Base-by-base conservation (phyloP, 2,797 vertebrate genomes). In the Caiman crocodilus region DNA sequence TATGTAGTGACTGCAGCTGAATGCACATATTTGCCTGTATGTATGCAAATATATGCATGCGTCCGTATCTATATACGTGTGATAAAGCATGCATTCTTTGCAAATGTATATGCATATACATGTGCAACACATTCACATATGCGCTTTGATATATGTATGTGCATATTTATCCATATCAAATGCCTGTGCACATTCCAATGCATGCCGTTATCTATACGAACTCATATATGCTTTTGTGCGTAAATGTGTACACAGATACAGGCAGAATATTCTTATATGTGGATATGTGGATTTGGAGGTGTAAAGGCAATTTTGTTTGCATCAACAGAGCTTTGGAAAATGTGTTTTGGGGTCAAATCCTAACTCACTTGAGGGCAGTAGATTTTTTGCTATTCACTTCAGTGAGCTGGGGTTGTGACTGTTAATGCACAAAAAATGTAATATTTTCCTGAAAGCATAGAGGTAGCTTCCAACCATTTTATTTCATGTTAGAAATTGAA, bases 401-500 rank as follows among this genome's bases (percentile, higher is more conserved):
- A 79, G 9, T 81, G 28, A 32, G 61, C 30, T 91, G 77, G 59
- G 50, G 56, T 78, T 94, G 80, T 85, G 32, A 30, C 63, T 55
- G 82, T 85, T 20, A 69, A 6, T 18, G 67, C 35, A 85, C 1
- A 90, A 81, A 91, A 90, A 77, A 13, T 64, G 4, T 76, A 88
- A 21, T 30, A 42, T 76, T 85, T 55, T 61, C 58, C 82, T 90
- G 82, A 79, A 96, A 85, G 90, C 23, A 63, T 23, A 82, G 42
- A n/a, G 26, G 26, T 71, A 89, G 32, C 21, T 88, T 89, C 87
- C 58, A 35, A 85, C 55, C 57, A 50, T 50, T 26, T 55, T 57
- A 85, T 79, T 58, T 77, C 14, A 83, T 87, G 90, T 87, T 65
- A 88, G 56, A 93, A 81, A 88, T 92, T 65, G 67, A 14, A 85